Percentiles rank a stretch among this genome's conserved stretches.
These are phyloP conservation scores for Drosophila nasuta DNA, from an alignment of 1,140 invertebrate genomes.

Conservation along the genomic window DNA sequence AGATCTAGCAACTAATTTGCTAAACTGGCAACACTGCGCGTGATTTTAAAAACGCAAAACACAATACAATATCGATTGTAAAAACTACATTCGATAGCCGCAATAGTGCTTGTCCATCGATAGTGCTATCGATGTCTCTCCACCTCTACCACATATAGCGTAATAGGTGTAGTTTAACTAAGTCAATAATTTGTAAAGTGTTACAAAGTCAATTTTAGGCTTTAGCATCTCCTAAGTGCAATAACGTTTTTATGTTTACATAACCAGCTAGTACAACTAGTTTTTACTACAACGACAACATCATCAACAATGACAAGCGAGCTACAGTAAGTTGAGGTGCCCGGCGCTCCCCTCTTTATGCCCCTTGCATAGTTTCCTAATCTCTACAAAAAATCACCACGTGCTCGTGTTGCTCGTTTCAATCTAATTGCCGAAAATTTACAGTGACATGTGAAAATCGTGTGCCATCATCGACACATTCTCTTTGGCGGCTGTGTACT, in stretches of 20 bases:
- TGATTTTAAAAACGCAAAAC: no score
- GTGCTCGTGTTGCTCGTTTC: conserved; percentile 29
- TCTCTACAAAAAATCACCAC: conserved; percentile 36
- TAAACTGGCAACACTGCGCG: no score
- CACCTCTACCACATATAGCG: conserved; percentile 37
- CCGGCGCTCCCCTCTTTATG: background rate
- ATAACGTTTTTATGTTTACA: conserved; percentile 76
- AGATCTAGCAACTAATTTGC: no score
- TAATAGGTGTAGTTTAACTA: conserved; percentile 46
- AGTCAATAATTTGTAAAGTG: conserved; percentile 49
- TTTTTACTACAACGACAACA: conserved; percentile 39
- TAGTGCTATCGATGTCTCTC: conserved; percentile 13
- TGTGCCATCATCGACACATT: conserved; percentile 15
- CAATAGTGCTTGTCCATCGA: no score
- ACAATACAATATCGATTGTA: background rate
- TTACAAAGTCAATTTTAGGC: conserved; percentile 27
- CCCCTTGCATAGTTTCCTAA: conserved; percentile 9
- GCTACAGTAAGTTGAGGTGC: conserved; percentile 63
- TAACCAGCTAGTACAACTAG: conserved; percentile 48
- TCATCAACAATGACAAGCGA: conserved; percentile 60
- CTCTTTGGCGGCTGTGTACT: conserved; percentile 24
- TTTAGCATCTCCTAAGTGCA: conserved; percentile 45
- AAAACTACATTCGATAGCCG: background rate
- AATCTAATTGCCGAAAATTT: conserved; percentile 71
- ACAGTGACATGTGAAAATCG: conserved; percentile 69